phyloP scores from a whole-genome alignment of 2,888 invertebrate genomes.

The Nomada fabriciana region DNA sequence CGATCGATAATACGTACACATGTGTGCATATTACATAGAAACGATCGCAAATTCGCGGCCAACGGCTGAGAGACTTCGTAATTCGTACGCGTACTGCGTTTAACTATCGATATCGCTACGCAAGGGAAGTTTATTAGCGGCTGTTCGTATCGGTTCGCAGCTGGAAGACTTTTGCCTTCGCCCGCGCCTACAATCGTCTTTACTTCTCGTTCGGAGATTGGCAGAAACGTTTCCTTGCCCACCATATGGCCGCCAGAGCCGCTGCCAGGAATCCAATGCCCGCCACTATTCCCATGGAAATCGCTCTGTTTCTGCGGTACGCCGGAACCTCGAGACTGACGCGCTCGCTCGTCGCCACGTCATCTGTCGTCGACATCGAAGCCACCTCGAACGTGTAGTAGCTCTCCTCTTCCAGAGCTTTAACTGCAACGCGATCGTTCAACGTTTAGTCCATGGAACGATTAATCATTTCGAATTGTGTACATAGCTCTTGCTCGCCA shows the following conservation, averaged over 20 bases:
- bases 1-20: constrained; percentile 15
- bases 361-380: constrained; percentile 87
- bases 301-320: constrained; percentile 89
- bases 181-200: constrained; percentile 26
- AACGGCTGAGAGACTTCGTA: constrained; percentile 3
- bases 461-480: neutral
- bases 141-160: constrained; percentile 13
- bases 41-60: constrained; percentile 19
- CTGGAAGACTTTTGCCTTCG: neutral
- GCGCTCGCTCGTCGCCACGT: constrained; percentile 88
- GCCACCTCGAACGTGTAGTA: constrained; percentile 91
- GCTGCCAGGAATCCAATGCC: constrained; percentile 89
- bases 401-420: constrained; percentile 89
- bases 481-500: no score
- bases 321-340: constrained; percentile 89
- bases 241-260: constrained; percentile 88
- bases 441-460: no score
- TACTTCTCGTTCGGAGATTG: constrained; percentile 74
- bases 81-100: constrained; percentile 1
- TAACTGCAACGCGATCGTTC: constrained; percentile 85
- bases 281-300: constrained; percentile 90
- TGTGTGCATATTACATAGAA: neutral
- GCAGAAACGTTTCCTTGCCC: constrained; percentile 85
- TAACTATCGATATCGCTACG: constrained; percentile 33
- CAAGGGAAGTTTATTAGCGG: constrained; percentile 16